Conservation (phyloP, 1,140 invertebrate species). For the Homarus americanus region DNA sequence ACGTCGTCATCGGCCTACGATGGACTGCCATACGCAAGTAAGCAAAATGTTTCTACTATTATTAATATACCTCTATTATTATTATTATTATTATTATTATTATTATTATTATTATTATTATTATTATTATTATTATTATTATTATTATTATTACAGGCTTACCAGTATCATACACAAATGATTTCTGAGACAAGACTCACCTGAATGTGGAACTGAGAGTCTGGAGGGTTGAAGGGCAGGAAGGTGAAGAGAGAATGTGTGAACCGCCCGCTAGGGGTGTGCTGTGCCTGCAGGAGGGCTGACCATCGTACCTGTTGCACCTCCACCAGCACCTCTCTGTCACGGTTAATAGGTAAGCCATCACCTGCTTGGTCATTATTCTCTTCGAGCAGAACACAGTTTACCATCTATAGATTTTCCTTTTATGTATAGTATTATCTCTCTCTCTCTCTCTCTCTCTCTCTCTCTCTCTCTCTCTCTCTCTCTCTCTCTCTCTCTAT, state of each 20-base stretch:
- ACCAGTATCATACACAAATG: background rate
- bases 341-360: background rate
- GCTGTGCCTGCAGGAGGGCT: background rate
- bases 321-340: slow-evolving; percentile 14
- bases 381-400: background rate
- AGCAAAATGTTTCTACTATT: too few relatives aligned
- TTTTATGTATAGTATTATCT: background rate
- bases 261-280: background rate
- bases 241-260: background rate
- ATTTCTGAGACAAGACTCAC: background rate
- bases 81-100: too few relatives aligned
- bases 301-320: slow-evolving; percentile 1
- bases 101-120: too few relatives aligned
- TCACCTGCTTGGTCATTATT: background rate
- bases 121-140: too few relatives aligned
- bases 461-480: background rate
- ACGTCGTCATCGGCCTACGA: too few relatives aligned
- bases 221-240: background rate
- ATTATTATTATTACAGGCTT: too few relatives aligned
- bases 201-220: background rate
- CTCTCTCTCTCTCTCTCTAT: too few relatives aligned
- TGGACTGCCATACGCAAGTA: too few relatives aligned
- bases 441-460: too few relatives aligned
- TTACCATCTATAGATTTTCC: background rate
- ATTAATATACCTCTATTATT: too few relatives aligned